A percentile compares a stretch with the other conserved stretches of the same genome.
Conservation (phyloP, 2,888 invertebrate genomes). For the Conomelus anceps region DNA sequence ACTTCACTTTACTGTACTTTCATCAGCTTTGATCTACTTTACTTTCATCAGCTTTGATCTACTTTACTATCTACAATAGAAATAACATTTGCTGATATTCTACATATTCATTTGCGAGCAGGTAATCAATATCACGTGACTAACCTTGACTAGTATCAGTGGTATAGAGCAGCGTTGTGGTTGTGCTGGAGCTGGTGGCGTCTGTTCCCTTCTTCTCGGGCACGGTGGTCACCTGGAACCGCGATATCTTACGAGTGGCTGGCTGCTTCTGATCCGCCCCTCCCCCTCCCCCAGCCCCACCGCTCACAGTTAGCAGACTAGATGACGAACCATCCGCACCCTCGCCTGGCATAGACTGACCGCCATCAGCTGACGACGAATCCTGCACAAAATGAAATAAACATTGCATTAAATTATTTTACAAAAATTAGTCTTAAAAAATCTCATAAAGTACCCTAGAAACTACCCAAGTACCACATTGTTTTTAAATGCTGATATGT, state of each 20-base stretch:
- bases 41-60: too few species aligned
- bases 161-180: neutral
- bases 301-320: neutral
- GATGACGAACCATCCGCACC: neutral
- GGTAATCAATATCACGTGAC: too few species aligned
- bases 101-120: too few species aligned
- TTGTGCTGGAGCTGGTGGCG: neutral
- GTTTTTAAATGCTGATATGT: too few species aligned
- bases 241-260: conserved; percentile 42
- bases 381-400: neutral
- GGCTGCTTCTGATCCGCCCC: conserved; percentile 15
- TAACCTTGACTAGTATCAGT: neutral
- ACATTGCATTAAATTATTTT: too few species aligned
- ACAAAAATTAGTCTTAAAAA: too few species aligned
- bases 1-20: too few species aligned
- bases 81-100: too few species aligned
- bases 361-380: neutral
- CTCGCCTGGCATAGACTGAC: neutral
- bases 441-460: too few species aligned
- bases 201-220: conserved; percentile 39
- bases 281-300: neutral
- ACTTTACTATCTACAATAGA: too few species aligned
- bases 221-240: conserved; percentile 50
- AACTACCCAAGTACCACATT: too few species aligned
- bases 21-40: too few species aligned